Evolutionary conservation across 2,797 vertebrate species (phyloP).

Genomic region (Cyprinodon diabolis): DNA sequence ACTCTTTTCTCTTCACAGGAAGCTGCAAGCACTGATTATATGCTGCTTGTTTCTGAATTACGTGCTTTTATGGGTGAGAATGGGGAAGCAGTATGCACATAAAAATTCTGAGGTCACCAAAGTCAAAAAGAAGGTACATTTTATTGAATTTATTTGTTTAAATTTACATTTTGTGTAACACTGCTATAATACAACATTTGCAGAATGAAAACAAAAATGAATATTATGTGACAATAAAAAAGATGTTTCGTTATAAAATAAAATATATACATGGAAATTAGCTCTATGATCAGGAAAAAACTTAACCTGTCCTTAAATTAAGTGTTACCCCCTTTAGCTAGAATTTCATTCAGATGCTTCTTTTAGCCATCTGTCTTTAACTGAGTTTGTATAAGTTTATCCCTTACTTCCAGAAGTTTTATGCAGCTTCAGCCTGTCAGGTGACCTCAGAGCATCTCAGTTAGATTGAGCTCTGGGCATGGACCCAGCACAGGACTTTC

Average conservation of each 20-base stretch:
- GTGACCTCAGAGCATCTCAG: background rate
- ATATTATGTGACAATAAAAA: background rate
- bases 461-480: background rate
- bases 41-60: slow-evolving; percentile 56
- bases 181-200: background rate
- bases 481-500: background rate
- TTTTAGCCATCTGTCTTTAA: background rate
- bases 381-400: background rate
- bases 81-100: slow-evolving; percentile 34
- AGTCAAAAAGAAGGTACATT: background rate
- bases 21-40: slow-evolving; percentile 71
- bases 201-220: background rate
- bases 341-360: background rate
- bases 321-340: background rate
- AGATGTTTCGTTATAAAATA: background rate
- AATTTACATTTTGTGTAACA: too few relatives aligned
- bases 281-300: background rate
- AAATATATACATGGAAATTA: background rate
- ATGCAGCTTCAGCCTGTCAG: background rate
- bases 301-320: background rate
- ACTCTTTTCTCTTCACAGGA: slow-evolving; percentile 58
- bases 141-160: background rate
- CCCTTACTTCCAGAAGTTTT: background rate
- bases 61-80: slow-evolving; percentile 27
- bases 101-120: slow-evolving; percentile 29